Percentiles rank a stretch among this genome's conserved stretches.
These are phyloP conservation scores for Centruroides sculpturatus DNA, from an alignment of 1,140 invertebrate genomes.

Conservation along the genomic window DNA sequence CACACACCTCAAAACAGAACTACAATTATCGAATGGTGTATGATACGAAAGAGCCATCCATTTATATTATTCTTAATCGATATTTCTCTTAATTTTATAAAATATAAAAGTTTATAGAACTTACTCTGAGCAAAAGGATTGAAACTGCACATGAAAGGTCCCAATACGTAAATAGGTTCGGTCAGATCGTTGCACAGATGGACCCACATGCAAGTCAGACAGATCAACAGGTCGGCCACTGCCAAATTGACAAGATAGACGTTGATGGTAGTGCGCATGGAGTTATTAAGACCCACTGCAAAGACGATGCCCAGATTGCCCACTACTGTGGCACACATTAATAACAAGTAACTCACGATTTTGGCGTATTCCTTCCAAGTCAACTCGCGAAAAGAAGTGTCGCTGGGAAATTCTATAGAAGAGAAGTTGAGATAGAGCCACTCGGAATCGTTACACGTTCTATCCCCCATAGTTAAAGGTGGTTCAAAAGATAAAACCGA, in stretches of 20 bases:
- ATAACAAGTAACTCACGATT: conserved; percentile 22
- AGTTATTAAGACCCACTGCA: conserved; percentile 33
- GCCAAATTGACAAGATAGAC: conserved; percentile 13
- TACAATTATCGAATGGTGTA: too few species aligned
- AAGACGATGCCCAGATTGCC: conserved; percentile 36
- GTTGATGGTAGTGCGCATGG: conserved; percentile 22
- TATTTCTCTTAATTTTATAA: too few species aligned
- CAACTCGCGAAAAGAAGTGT: background rate
- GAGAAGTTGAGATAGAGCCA: too few species aligned
- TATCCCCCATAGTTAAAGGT: too few species aligned
- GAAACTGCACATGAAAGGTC: conserved; percentile 14
- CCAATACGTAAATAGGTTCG: conserved; percentile 4
- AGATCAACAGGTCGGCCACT: conserved; percentile 11
- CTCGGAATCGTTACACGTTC: too few species aligned
- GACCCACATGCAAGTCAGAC: conserved; percentile 11
- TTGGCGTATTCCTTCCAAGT: conserved; percentile 26
- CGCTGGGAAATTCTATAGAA: too few species aligned
- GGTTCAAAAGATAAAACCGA: too few species aligned
- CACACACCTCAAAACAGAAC: too few species aligned
- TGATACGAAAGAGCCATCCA: too few species aligned
- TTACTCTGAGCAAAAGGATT: conserved; percentile 15
- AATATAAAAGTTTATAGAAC: background rate
- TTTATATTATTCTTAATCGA: too few species aligned
- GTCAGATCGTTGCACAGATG: conserved; percentile 8
- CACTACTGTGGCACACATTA: conserved; percentile 25